These are phyloP conservation scores for Sinocyclocheilus anshuiensis DNA, from an alignment of 2,113 vertebrate species.

Conservation along the genomic window DNA sequence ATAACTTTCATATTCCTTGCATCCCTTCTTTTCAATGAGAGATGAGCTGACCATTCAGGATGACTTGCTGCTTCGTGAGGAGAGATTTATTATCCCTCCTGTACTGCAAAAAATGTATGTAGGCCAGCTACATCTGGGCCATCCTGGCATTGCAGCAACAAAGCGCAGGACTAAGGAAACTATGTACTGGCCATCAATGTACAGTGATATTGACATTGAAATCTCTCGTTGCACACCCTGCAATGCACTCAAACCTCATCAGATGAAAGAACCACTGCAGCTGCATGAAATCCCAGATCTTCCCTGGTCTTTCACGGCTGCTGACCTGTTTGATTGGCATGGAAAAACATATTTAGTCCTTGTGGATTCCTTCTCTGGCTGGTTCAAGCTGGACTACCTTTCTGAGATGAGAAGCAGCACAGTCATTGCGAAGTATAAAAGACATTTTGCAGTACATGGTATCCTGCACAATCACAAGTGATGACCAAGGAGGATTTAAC, in stretches of 20 bases:
- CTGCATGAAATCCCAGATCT: background rate
- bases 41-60: no score
- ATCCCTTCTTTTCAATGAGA: no score
- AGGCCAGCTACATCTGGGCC: background rate
- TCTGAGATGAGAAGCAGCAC: background rate
- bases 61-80: no score
- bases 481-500: no score
- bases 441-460: background rate
- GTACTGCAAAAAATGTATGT: background rate
- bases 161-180: slow-evolving; percentile 22
- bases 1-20: no score
- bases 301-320: background rate
- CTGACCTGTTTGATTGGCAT: background rate
- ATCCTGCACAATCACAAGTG: background rate
- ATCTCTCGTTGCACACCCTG: background rate
- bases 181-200: slow-evolving; percentile 30
- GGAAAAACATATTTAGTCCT: background rate
- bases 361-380: background rate
- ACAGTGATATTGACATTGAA: background rate
- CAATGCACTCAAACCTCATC: slow-evolving; percentile 18
- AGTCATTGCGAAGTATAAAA: background rate
- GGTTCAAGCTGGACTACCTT: background rate
- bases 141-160: background rate
- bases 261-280: slow-evolving; percentile 1
- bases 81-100: no score